Percentiles rank a stretch among this genome's conserved stretches.
Conservation (phyloP, 2,113 vertebrate species). For the Channa argus region DNA sequence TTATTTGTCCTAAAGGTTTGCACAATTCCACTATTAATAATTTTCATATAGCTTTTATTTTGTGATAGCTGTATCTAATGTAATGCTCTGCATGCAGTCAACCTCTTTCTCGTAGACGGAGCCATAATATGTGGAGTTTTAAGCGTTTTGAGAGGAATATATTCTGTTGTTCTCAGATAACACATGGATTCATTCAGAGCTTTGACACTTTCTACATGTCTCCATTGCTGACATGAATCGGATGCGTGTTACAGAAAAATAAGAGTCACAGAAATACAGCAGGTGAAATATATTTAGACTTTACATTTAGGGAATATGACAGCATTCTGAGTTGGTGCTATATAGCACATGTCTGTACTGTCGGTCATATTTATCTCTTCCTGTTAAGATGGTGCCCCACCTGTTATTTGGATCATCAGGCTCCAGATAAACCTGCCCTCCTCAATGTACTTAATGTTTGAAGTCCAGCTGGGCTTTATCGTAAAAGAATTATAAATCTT, state of each 20-base stretch:
- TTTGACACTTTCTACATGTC: conserved; percentile 9
- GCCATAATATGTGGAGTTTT: no score
- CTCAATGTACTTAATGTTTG: conserved; percentile 54
- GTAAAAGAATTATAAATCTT: conserved; percentile 73
- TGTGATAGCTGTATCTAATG: no score
- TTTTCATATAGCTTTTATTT: no score
- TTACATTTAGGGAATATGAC: background rate
- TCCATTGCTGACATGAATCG: conserved; percentile 2
- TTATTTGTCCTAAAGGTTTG: no score
- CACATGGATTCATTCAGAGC: conserved; percentile 38
- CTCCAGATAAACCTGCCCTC: conserved; percentile 47
- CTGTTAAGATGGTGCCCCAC: conserved; percentile 62
- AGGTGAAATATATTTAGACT: conserved; percentile 41
- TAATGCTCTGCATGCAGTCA: no score
- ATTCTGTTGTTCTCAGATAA: background rate
- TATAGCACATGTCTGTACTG: conserved; percentile 11
- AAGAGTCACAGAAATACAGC: conserved; percentile 21
- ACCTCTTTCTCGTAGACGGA: no score
- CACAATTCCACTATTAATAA: no score
- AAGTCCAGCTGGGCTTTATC: conserved; percentile 63
- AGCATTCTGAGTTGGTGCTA: conserved; percentile 17
- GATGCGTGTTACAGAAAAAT: conserved; percentile 11
- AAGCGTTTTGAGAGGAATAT: no score
- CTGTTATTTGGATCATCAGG: conserved; percentile 72
- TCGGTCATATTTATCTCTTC: conserved; percentile 53